Base-by-base conservation (phyloP, 2,888 invertebrate species). In the Cheilosia vulpina region DNA sequence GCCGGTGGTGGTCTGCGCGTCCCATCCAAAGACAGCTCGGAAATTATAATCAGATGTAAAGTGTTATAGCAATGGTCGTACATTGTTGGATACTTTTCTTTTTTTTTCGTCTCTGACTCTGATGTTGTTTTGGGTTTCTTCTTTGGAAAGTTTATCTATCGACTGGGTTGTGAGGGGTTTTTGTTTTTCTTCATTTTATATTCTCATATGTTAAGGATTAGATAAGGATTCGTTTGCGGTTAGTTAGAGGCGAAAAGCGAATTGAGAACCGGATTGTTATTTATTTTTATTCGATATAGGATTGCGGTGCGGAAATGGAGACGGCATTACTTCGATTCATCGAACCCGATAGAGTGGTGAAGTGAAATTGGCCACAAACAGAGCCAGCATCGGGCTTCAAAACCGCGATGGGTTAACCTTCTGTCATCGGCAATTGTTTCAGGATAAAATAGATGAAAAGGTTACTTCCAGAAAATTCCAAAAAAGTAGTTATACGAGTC, bases 11-110 rank as follows among this genome's bases (percentile, higher is more conserved):
- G 77, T 80, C 85, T 72, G 71, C 57, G 50, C 76, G 72, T 81
- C 72, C 76, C 72, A 57, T 76, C 76, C 52, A 81, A 81, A 85
- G 85, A 82, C 82, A 87, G 77, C 87, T 87, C 65, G 77, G 58
- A 85, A 87, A 82, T 82, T 81, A 82, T 82, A 87, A 87, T 87
- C 87, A 87, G 87, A 87, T 87, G 87, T 87, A 87, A 87, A 87
- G 82, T 87, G 87, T 87, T 87, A 87, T 82, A 68, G 82, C 82
- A 82, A 77, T 75, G 78, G 81, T 82, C 82, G 73, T 87, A 87
- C 78, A 82, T 85, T 85, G 81, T 72, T 72, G 50, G 81, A 63
- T 55, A 72, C 52, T 63, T 77, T 76, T n/a, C n/a, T n/a, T 71
- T 71, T 55, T 43, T 78, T 69, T 52, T 71, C 72, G 55, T 71